Conservation (phyloP, 2,113 vertebrate species). For the Onychorhynchus coronatus region DNA sequence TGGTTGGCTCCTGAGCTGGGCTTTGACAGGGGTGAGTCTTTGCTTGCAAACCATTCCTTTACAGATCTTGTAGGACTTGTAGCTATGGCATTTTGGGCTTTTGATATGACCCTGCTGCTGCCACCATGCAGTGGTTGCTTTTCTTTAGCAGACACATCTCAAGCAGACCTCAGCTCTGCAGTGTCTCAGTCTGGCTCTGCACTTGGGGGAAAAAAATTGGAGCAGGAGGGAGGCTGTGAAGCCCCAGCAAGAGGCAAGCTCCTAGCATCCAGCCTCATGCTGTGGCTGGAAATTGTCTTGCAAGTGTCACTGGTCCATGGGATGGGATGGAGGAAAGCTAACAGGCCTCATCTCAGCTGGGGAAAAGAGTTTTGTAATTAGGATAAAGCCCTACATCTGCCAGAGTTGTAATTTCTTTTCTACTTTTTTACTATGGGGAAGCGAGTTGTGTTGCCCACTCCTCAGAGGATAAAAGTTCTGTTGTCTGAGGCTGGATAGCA, state of each 20-base stretch:
- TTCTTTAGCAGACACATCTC: background rate
- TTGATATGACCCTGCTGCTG: background rate
- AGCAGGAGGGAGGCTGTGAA: background rate
- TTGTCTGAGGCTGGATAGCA: background rate
- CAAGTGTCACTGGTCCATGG: background rate
- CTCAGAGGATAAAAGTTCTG: background rate
- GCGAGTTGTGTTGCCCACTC: rapidly evolving
- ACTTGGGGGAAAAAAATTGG: rapidly evolving
- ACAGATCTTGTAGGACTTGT: background rate
- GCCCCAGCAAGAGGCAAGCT: background rate
- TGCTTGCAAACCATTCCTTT: background rate
- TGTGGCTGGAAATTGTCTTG: background rate
- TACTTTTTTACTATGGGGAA: background rate
- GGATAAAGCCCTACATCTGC: background rate
- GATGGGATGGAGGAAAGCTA: background rate
- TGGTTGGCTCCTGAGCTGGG: background rate
- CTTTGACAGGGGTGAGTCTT: background rate
- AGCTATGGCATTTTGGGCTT: background rate
- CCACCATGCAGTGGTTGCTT: background rate
- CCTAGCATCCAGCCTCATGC: background rate
- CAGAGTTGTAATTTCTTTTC: background rate
- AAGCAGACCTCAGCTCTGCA: background rate
- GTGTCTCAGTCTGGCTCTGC: background rate
- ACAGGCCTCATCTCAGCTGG: background rate
- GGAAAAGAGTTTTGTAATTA: background rate